Evolutionary conservation across 2,888 invertebrate genomes (phyloP).

Genomic region (Trypoxylon attenuatum): DNA sequence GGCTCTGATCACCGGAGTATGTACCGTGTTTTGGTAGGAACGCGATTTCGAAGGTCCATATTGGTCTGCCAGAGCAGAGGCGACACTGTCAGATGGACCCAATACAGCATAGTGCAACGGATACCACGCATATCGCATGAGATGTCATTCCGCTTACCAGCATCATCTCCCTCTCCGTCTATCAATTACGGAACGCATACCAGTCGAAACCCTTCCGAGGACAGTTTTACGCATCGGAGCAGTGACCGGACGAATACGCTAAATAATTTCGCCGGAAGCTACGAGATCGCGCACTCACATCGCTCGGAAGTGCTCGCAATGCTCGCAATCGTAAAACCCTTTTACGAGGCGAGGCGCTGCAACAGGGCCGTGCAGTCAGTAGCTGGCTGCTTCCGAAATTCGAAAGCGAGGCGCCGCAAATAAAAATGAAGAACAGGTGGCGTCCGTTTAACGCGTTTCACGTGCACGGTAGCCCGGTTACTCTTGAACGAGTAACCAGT

Average conservation of each 20-base stretch:
- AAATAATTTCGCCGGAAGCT: conserved; percentile 15
- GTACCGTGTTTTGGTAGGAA: too few relatives aligned
- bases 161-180: too few relatives aligned
- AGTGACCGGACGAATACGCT: not conserved
- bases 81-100: too few relatives aligned
- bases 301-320: conserved; percentile 3
- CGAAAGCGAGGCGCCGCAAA: not conserved
- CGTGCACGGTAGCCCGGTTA: not conserved
- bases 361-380: too few relatives aligned
- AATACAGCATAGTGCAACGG: too few relatives aligned
- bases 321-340: conserved; percentile 29
- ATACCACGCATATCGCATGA: too few relatives aligned
- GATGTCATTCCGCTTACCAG: too few relatives aligned
- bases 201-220: not conserved
- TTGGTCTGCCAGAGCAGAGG: too few relatives aligned
- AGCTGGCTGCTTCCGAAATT: not conserved
- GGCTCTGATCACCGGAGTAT: not conserved
- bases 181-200: conserved; percentile 11
- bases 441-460: not conserved
- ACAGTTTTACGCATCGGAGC: not conserved
- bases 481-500: too few relatives aligned
- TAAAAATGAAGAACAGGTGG: conserved; percentile 29
- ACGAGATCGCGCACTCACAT: conserved; percentile 12
- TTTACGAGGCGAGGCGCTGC: conserved; percentile 25
- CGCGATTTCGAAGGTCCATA: too few relatives aligned